phyloP scores from a whole-genome alignment of 2,113 vertebrate species.

The Mola mola region DNA sequence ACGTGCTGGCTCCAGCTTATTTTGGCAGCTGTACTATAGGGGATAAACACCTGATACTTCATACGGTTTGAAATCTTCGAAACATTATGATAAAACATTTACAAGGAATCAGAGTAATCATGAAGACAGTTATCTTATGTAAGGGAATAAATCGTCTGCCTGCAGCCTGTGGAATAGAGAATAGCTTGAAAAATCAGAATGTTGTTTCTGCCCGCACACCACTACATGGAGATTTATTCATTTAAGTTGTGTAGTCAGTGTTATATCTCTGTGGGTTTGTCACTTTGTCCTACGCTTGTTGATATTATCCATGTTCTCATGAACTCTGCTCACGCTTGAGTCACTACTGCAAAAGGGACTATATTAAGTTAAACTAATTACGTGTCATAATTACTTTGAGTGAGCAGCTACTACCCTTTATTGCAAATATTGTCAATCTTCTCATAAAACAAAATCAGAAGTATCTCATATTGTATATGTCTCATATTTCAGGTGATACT shows the following conservation, averaged over 20 bases:
- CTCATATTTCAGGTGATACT: constrained; percentile 87
- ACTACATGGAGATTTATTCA: too few species aligned
- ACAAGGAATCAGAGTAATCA: not conserved
- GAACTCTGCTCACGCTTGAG: not conserved
- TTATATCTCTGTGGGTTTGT: too few species aligned
- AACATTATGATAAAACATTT: not conserved
- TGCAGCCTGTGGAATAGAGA: too few species aligned
- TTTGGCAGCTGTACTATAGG: constrained; percentile 9
- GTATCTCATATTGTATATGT: too few species aligned
- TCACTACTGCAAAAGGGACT: not conserved
- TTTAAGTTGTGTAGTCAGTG: too few species aligned
- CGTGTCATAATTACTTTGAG: not conserved
- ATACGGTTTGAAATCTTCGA: constrained; percentile 20
- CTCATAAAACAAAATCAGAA: not conserved
- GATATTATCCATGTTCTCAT: not conserved
- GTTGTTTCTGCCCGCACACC: too few species aligned
- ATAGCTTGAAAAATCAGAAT: too few species aligned
- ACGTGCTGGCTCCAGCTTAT: constrained; percentile 24
- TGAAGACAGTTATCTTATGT: too few species aligned
- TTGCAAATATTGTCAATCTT: not conserved
- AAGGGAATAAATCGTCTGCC: too few species aligned
- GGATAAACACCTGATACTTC: constrained; percentile 2
- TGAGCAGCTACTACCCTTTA: not conserved
- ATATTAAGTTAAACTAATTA: too few species aligned
- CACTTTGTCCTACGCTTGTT: too few species aligned